Base-by-base conservation (phyloP, 2,888 invertebrate genomes). In the Agriopis aurantiaria region DNA sequence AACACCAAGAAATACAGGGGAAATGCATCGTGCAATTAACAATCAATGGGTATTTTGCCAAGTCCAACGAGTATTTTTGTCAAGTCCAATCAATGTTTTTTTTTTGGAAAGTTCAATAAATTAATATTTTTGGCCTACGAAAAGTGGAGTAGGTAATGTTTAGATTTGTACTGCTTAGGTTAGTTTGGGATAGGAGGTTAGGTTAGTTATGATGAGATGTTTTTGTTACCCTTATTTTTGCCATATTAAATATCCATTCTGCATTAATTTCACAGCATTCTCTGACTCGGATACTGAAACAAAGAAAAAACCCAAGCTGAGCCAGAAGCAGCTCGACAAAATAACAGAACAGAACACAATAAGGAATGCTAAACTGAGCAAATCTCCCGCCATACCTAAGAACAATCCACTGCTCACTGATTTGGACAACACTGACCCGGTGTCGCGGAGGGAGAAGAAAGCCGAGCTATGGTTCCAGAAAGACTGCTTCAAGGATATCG, bases 381-480 rank as follows among this genome's bases (percentile, higher is more conserved):
- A 84, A 77, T 79, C 78, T 17, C 76, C 78, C 43, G 76, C 76
- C 65, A 88, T 91, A 59, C 89, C 91, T 12, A 93, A 93, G 75
- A 85, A 91, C 67, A 96, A 97, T 92, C 98, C 98, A 0, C 88
- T 98, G 0, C 95, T 98, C 45, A 97, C 97, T 9, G 97, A 98
- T 81, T 92, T 98, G 55, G 98, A 98, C 85, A 95, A 96, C 69
- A 95, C 97, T 5, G 96, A 97, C 75, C 97, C 96, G 73, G 95
- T 96, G 63, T 95, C 96, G 7, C 97, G 96, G 79, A 95, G 96
- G 17, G 95, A 96, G 14, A 96, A 96, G 79, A 97, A 97, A 85
- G 98, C 98, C 0, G 96, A 98, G 79, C 90, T 98, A 46, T 98
- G 98, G 98, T 98, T 98, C 88, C 96, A 98, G 82, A 97, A 98